These are phyloP conservation scores for Psittacula derbiana DNA, from an alignment of 2,797 vertebrate species.

Conservation along the genomic window DNA sequence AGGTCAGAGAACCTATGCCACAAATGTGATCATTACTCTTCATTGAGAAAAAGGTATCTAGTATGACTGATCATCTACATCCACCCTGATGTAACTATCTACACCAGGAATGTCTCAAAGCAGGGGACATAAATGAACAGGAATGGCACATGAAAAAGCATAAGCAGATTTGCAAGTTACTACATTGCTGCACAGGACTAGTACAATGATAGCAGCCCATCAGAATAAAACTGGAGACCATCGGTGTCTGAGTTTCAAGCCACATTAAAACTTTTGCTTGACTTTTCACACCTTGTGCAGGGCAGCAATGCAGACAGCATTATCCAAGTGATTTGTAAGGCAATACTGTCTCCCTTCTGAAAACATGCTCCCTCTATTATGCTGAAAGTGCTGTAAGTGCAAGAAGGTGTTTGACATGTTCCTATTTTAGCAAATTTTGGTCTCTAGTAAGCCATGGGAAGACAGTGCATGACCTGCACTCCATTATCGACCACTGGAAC, in stretches of 20 bases:
- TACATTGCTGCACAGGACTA: not conserved
- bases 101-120: not conserved
- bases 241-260: not conserved
- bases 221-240: not conserved
- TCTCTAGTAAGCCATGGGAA: not conserved
- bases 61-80: not conserved
- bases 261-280: not conserved
- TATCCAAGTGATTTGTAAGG: not conserved
- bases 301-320: not conserved
- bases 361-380: not conserved
- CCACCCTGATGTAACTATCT: not conserved
- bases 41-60: not conserved
- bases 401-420: not conserved
- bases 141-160: not conserved
- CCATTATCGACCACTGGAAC: not conserved
- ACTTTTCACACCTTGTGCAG: not conserved
- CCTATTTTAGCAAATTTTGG: not conserved
- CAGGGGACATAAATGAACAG: not conserved
- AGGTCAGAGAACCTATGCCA: not conserved
- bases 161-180: not conserved
- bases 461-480: not conserved
- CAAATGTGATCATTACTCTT: not conserved
- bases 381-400: not conserved
- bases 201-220: not conserved
- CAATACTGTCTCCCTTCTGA: not conserved